Evolutionary conservation across 2,888 invertebrate species (phyloP).

Genomic region (Tachystola acroxantha): DNA sequence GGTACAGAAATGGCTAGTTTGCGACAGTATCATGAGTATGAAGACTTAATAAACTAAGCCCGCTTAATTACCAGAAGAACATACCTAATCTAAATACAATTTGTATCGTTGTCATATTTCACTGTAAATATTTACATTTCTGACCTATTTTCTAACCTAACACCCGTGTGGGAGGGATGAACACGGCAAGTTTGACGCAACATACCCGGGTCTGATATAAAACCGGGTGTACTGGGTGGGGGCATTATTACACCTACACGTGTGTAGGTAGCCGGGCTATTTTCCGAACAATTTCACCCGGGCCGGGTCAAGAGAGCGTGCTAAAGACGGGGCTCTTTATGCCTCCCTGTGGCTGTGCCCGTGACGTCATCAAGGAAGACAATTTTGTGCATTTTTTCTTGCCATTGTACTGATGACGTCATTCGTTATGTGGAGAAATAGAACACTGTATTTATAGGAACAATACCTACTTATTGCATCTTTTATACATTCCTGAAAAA

Average conservation of each 20-base stretch:
- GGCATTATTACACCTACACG: constrained; percentile 41
- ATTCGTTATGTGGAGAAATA: background rate
- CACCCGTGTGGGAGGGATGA: no score
- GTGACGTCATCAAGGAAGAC: constrained; percentile 38
- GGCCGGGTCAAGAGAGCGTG: constrained; percentile 54
- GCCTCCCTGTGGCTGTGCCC: constrained; percentile 16
- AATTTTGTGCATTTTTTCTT: constrained; percentile 8
- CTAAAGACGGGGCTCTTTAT: constrained; percentile 40
- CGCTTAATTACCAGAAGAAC: no score
- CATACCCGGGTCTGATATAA: constrained; percentile 4
- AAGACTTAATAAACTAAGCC: no score
- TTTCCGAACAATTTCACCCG: constrained; percentile 66
- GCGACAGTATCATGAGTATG: no score
- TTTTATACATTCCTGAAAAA: no score
- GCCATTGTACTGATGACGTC: background rate
- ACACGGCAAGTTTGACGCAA: background rate
- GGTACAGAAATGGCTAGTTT: no score
- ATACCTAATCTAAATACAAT: no score
- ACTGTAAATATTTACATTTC: no score
- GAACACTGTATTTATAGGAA: no score
- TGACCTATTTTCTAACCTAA: no score
- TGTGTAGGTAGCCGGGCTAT: constrained; percentile 42
- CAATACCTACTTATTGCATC: background rate
- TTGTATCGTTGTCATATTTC: no score
- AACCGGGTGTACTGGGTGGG: constrained; percentile 18